phyloP scores from a whole-genome alignment of 2,888 invertebrate genomes.

The Clostera curtula region DNA sequence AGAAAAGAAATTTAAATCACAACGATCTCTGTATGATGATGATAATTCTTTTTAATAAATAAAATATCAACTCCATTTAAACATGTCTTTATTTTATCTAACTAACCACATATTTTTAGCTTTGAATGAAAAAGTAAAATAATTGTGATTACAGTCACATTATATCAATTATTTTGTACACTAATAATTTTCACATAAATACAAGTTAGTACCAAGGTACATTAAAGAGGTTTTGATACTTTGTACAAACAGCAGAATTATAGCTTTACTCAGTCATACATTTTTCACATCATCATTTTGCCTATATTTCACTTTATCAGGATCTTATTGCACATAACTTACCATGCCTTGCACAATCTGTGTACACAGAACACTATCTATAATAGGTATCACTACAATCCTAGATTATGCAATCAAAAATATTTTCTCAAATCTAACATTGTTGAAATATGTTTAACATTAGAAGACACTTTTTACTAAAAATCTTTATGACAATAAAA shows the following conservation, averaged over 20 bases:
- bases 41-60: constrained; percentile 36
- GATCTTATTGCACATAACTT: constrained; percentile 28
- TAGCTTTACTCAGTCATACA: constrained; percentile 12
- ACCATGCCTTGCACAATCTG: constrained; percentile 20
- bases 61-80: constrained; percentile 20
- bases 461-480: constrained; percentile 6
- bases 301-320: constrained; percentile 15
- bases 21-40: constrained; percentile 51
- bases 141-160: constrained; percentile 27
- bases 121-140: constrained; percentile 27
- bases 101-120: constrained; percentile 27
- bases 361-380: constrained; percentile 11
- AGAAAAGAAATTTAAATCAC: constrained; percentile 34
- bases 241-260: constrained; percentile 12
- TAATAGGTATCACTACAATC: constrained; percentile 7
- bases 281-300: constrained; percentile 9
- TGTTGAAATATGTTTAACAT: constrained; percentile 14
- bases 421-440: constrained; percentile 16
- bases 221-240: constrained; percentile 11
- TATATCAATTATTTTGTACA: constrained; percentile 33
- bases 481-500: neutral
- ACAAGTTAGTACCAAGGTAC: constrained; percentile 8
- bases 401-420: constrained; percentile 7
- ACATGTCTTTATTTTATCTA: constrained; percentile 46
- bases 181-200: constrained; percentile 19